These are phyloP conservation scores for Orchestes rusci DNA, from an alignment of 2,888 invertebrate species.

Conservation along the genomic window DNA sequence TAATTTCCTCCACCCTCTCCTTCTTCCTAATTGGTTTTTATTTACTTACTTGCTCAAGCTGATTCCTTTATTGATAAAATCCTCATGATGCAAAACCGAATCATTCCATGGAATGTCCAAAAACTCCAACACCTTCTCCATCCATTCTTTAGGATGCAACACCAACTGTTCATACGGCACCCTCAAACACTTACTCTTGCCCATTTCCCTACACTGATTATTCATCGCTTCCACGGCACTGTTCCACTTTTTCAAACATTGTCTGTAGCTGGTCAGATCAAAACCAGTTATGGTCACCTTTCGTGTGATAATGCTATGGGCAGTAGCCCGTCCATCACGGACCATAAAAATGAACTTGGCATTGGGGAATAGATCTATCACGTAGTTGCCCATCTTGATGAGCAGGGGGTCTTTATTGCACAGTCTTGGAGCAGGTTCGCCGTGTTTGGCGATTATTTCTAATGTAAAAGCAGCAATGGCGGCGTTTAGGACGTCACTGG, in stretches of 20 bases:
- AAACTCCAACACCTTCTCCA: constrained; percentile 81
- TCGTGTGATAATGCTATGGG: constrained; percentile 96
- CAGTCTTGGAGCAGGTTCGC: constrained; percentile 86
- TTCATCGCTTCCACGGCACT: constrained; percentile 92
- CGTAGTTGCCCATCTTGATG: constrained; percentile 91
- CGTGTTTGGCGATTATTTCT: constrained; percentile 93
- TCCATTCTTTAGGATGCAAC: constrained; percentile 82
- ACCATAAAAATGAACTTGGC: constrained; percentile 98
- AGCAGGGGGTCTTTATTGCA: constrained; percentile 99
- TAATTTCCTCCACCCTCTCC: no score
- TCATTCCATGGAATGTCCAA: constrained; percentile 92
- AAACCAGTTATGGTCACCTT: constrained; percentile 65
- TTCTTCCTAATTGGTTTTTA: no score
- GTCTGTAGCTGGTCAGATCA: constrained; percentile 86
- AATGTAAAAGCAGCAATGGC: constrained; percentile 96
- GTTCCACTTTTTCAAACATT: constrained; percentile 96
- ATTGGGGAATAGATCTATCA: constrained; percentile 92
- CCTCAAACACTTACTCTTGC: constrained; percentile 67
- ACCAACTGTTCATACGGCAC: constrained; percentile 97
- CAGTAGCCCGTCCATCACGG: constrained; percentile 95
- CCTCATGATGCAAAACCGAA: constrained; percentile 94
- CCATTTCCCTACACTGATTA: constrained; percentile 81
- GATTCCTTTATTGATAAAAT: constrained; percentile 93
- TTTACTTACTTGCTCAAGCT: constrained; percentile 85
- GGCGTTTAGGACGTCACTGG: constrained; percentile 83